Base-by-base conservation (phyloP, 2,888 invertebrate species). In the Aporophyla lueneburgensis region DNA sequence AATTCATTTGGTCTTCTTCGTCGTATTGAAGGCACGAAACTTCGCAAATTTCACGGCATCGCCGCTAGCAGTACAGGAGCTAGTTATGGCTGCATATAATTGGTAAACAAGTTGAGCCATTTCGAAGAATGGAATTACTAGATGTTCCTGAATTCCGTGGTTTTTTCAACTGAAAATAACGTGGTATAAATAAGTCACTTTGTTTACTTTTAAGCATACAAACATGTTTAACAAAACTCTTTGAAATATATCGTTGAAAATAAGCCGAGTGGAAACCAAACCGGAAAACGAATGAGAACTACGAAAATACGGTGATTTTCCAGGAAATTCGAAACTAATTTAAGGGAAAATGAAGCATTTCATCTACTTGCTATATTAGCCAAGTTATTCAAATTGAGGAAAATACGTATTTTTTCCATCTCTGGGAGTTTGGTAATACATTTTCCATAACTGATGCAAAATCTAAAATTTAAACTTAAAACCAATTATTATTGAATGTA, bases 341-440 rank as follows among this genome's bases (percentile, higher is more conserved):
- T 53, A 46, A 61, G 51, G 51, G 66, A 70, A 79, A 70, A 19
- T 46, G 43, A n/a, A 33, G 7, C 43, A 2, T 66, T 69, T 43
- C 12, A 51, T 51, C 12, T 70, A 33, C 24, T 69, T 40, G 4
- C 10, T 6, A n/a, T 65, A 33, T 59, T 78, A 69, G 16, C 58
- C 16, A 65, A 14, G 14, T 70, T 53, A 69, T 79, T 61, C 53
- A 54, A 74, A 74, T 79, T 54, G 63, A 66, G 69, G 54, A 70
- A 79, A 80, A 74, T 27, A 33, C 21, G 16, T 65, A 24, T 61
- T 70, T 79, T 66, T 56, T 0, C 21, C 6, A 14, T 24, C 56
- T 43, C 12, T 24, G 7, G 12, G n/a, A 24, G 40, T n/a, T 21
- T 16, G 5, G 19, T 10, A 51, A 33, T 5, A 14, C 21, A 33